Evolutionary conservation across 1,140 invertebrate genomes (phyloP).

Genomic region (Babylonia areolata): DNA sequence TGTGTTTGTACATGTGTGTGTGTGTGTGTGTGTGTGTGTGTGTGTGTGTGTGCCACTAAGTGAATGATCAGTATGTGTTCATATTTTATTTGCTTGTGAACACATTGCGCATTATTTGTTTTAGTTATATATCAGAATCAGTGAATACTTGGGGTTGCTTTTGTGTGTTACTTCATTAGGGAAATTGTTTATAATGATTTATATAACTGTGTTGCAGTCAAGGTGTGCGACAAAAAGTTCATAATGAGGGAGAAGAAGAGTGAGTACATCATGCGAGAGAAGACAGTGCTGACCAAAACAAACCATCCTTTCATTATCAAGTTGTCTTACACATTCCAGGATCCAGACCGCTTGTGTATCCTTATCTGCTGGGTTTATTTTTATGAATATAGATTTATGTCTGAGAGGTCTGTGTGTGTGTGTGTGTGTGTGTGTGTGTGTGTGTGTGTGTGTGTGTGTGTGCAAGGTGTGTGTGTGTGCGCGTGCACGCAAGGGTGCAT

Average conservation of each 20-base stretch:
- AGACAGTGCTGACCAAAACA: conserved; percentile 84
- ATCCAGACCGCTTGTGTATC: conserved; percentile 89
- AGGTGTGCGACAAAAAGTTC: conserved; percentile 95
- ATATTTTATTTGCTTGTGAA: too few relatives aligned
- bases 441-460: too few relatives aligned
- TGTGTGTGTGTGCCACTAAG: not conserved
- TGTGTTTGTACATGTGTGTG: not conserved
- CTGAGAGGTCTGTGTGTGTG: too few relatives aligned
- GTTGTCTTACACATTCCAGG: conserved; percentile 98
- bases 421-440: too few relatives aligned
- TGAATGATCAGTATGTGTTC: too few relatives aligned
- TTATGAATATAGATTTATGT: too few relatives aligned
- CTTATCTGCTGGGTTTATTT: conserved; percentile 52
- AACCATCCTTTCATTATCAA: conserved; percentile 90
- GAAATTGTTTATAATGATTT: not conserved
- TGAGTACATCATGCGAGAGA: conserved; percentile 94
- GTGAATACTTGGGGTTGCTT: too few relatives aligned
- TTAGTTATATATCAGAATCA: too few relatives aligned
- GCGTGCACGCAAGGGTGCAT: too few relatives aligned
- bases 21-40: not conserved
- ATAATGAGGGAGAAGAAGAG: conserved; percentile 95
- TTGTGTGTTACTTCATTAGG: too few relatives aligned
- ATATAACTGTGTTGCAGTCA: conserved; percentile 82
- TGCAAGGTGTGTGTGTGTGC: too few relatives aligned
- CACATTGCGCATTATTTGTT: too few relatives aligned